Conservation (phyloP, 2,888 invertebrate genomes). For the Melinopterus prodromus region DNA sequence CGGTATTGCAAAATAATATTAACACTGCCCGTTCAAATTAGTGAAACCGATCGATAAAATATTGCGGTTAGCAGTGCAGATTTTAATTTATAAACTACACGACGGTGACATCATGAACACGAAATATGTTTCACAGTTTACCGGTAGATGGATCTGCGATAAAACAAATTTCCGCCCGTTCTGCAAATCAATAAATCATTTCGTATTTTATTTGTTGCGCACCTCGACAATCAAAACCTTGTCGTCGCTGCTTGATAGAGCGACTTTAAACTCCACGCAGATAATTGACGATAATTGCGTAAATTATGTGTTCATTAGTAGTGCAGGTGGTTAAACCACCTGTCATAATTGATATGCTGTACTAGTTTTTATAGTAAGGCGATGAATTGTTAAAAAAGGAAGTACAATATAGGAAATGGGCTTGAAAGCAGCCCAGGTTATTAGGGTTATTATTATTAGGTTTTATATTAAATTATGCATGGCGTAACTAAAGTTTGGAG, state of each 20-base stretch:
- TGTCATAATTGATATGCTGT: not conserved
- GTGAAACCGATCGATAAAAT: not conserved
- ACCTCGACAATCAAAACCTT: not conserved
- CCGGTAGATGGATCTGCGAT: slow-evolving; percentile 4
- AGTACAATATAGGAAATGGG: too few relatives aligned
- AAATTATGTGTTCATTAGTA: not conserved
- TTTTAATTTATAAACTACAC: not conserved
- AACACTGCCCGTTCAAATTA: not conserved
- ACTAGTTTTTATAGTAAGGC: not conserved
- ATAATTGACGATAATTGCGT: not conserved
- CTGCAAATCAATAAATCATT: not conserved
- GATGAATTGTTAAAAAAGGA: too few relatives aligned
- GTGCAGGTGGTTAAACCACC: not conserved
- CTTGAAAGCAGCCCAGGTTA: too few relatives aligned
- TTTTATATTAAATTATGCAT: too few relatives aligned
- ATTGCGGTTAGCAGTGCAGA: not conserved
- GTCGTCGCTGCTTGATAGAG: not conserved
- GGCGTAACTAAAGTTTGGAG: too few relatives aligned
- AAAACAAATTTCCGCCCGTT: not conserved
- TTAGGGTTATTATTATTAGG: too few relatives aligned
- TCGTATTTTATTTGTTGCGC: not conserved
- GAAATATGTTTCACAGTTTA: not conserved
- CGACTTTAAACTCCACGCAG: not conserved
- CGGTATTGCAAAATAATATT: not conserved
- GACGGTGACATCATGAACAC: not conserved